Base-by-base conservation (phyloP, 2,113 vertebrate species). In the Hippocampus mohnikei region DNA sequence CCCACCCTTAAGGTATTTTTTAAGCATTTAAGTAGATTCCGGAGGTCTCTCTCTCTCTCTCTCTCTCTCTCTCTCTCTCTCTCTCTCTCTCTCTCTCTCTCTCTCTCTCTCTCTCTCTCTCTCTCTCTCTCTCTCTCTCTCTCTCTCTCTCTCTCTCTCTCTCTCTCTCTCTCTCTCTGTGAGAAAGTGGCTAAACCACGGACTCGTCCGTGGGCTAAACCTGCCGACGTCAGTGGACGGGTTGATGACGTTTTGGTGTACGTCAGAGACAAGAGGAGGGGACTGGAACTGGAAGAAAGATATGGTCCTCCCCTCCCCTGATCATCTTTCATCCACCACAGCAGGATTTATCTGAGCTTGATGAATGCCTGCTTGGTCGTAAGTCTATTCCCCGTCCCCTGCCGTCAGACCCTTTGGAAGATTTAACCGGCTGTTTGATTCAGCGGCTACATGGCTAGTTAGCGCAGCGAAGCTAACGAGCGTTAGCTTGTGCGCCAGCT, bases 401-500 rank as follows among this genome's bases (percentile, higher is more conserved):
- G 61, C 37, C 40, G 16, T 23, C 8, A 2, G 40, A 64, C 21
- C 12, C 21, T 11, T 33, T 21, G 10, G 21, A 44, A 44, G 40
- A 64, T 40, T 61, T 10, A 37, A 40, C 9, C 18, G 3, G 60
- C 20, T 20, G 21, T 11, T 13, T 23, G 11, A n/a, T 64, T 44
- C 21, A 6, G 11, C 21, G 40, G 40, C 62, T 64, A 15, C 62
- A 64, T 64, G 62, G 62, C 62, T 23, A 23, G 40, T 21, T 15
- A 42, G 61, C 40, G 42, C 61, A 15, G 20, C 21, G 21, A 64
- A 33, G 62, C 62, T 64, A 64, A 64, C 62, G 40, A 12, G 40
- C 21, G 62, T 44, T 64, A 64, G 62, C 62, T 64, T 63, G 7
- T 33, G 27, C 52, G 18, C n/a, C 52, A n/a, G 21, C 52, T 55